Conservation (phyloP, 1,140 invertebrate species). For the Drosophila albomicans region DNA sequence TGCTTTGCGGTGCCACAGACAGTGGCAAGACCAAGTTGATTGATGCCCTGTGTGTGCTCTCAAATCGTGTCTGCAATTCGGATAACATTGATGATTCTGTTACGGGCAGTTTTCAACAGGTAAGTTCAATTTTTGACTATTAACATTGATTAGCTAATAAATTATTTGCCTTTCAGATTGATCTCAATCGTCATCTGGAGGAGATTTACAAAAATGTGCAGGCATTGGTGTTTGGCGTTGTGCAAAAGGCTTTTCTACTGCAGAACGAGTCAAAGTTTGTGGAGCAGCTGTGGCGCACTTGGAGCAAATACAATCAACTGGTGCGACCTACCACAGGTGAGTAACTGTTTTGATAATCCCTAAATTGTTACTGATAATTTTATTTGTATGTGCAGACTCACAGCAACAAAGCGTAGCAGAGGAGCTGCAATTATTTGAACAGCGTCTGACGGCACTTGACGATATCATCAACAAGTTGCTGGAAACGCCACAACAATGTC, state of each 20-base stretch:
- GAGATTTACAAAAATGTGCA: constrained; percentile 86
- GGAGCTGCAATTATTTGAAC: constrained; percentile 63
- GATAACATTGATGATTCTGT: constrained; percentile 84
- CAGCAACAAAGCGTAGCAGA: constrained; percentile 60
- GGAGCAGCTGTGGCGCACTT: constrained; percentile 57
- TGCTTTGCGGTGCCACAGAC: constrained; percentile 79
- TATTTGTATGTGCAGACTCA: constrained; percentile 21
- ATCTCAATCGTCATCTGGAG: constrained; percentile 90
- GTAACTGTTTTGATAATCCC: background rate
- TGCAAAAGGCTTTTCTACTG: constrained; percentile 76
- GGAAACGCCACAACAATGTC: constrained; percentile 45
- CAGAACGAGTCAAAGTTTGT: constrained; percentile 41
- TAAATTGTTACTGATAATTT: background rate
- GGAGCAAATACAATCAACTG: constrained; percentile 73
- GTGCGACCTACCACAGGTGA: constrained; percentile 59
- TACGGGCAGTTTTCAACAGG: constrained; percentile 84
- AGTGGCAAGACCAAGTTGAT: constrained; percentile 83
- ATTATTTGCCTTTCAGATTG: constrained; percentile 86
- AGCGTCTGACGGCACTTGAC: constrained; percentile 53
- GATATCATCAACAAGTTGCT: constrained; percentile 52
- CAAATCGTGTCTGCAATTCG: constrained; percentile 75
- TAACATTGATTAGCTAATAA: background rate
- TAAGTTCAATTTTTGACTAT: background rate
- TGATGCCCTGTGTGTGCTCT: constrained; percentile 71
- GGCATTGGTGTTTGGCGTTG: constrained; percentile 72